Conservation (phyloP, 37 sponge, comb jelly and placozoan species). For the Hormiphora californensis region DNA sequence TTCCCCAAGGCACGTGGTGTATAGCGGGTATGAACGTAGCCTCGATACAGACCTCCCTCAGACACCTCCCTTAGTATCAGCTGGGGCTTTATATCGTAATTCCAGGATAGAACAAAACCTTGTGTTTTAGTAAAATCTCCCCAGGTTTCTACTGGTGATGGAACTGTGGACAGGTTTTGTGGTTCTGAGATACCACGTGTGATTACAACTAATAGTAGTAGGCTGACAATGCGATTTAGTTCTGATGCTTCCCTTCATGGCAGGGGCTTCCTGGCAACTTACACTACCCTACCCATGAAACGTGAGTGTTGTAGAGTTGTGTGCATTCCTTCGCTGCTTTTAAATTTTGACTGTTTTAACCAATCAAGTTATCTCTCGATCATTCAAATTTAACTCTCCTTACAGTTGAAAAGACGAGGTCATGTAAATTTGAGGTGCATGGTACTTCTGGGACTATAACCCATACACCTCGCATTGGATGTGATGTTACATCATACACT, state of each 20-base stretch:
- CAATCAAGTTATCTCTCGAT: no score
- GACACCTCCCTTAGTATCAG: no score
- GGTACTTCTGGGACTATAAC: no score
- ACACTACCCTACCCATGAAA: background rate
- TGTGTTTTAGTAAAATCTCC: no score
- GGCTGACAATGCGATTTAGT: background rate
- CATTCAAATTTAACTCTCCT: no score
- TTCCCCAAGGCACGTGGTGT: conserved; percentile 34
- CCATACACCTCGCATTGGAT: background rate
- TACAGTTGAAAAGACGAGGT: no score
- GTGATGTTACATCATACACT: background rate
- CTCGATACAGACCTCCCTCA: conserved; percentile 52
- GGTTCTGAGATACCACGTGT: background rate
- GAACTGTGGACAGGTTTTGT: no score
- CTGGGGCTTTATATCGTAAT: no score
- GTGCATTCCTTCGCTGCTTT: background rate
- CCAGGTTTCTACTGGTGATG: no score
- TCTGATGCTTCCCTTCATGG: background rate
- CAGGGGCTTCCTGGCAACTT: conserved; percentile 21
- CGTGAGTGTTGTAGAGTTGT: background rate
- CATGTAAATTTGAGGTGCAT: no score
- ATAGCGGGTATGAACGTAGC: conserved; percentile 36
- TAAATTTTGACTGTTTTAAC: background rate
- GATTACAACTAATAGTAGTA: background rate
- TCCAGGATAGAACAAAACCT: no score